A percentile compares a stretch with the other conserved stretches of the same genome.
These are phyloP conservation scores for Isotomurus palustris DNA, from an alignment of 2,888 invertebrate species.

Conservation along the genomic window DNA sequence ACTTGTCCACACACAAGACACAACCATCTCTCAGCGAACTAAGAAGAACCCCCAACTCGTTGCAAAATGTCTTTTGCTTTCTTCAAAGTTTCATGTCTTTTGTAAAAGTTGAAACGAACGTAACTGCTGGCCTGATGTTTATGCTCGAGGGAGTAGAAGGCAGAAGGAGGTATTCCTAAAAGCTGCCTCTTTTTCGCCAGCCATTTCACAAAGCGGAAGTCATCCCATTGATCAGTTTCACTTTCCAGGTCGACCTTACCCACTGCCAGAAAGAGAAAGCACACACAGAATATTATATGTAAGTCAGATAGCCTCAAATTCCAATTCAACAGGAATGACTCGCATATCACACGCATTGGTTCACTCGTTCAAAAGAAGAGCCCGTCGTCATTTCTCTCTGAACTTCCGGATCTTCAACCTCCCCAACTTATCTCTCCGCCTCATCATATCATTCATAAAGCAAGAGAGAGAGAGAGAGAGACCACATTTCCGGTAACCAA, in stretches of 20 bases:
- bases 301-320: slow-evolving; percentile 61
- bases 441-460: no score
- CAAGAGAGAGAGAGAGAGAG: no score
- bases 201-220: slow-evolving; percentile 93
- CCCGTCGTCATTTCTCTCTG: background rate
- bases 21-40: no score
- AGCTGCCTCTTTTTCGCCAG: slow-evolving; percentile 87
- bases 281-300: no score
- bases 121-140: slow-evolving; percentile 77
- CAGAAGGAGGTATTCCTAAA: slow-evolving; percentile 88
- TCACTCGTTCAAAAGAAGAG: background rate
- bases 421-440: no score
- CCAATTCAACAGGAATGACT: slow-evolving; percentile 64
- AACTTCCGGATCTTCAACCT: no score
- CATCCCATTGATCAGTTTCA: slow-evolving; percentile 69
- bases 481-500: no score
- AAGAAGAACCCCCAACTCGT: background rate
- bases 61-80: slow-evolving; percentile 17
- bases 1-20: no score
- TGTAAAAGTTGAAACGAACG: slow-evolving; percentile 90
- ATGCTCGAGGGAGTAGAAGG: slow-evolving; percentile 79
- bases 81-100: slow-evolving; percentile 50
- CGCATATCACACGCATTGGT: slow-evolving; percentile 14
- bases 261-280: slow-evolving; percentile 51
- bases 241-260: slow-evolving; percentile 63